Conservation (phyloP, 2,113 vertebrate genomes). For the Grallaria varia region DNA sequence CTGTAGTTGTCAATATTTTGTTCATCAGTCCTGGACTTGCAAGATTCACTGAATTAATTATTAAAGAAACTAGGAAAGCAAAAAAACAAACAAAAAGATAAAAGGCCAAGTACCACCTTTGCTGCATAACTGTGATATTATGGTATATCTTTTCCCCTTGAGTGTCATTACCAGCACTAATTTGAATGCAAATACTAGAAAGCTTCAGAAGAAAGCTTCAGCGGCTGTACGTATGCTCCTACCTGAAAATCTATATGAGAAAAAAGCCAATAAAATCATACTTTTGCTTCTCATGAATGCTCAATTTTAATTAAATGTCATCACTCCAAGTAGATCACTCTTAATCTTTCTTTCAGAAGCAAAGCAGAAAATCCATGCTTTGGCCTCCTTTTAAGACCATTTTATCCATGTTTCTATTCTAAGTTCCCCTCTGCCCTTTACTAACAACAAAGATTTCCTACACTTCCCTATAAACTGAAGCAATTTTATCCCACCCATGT, state of each 20-base stretch:
- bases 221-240: neutral
- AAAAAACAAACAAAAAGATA: neutral
- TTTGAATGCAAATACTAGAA: neutral
- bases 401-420: neutral
- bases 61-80: neutral
- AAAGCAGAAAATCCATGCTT: neutral
- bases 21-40: neutral
- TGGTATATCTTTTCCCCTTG: neutral
- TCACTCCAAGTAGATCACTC: neutral
- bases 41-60: neutral
- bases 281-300: neutral
- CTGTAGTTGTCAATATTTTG: neutral
- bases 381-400: neutral
- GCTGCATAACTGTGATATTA: neutral
- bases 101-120: neutral
- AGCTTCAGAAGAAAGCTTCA: neutral
- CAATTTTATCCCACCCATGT: neutral
- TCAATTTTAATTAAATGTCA: slow-evolving; percentile 8
- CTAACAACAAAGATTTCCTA: neutral
- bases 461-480: neutral
- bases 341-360: neutral
- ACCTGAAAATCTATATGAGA: neutral
- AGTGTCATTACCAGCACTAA: neutral
- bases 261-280: neutral
- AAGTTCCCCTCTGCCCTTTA: neutral